Evolutionary conservation across 2,113 vertebrate species (phyloP), one percentile per base, ranked within the genome.

Genomic region (Caretta caretta): DNA sequence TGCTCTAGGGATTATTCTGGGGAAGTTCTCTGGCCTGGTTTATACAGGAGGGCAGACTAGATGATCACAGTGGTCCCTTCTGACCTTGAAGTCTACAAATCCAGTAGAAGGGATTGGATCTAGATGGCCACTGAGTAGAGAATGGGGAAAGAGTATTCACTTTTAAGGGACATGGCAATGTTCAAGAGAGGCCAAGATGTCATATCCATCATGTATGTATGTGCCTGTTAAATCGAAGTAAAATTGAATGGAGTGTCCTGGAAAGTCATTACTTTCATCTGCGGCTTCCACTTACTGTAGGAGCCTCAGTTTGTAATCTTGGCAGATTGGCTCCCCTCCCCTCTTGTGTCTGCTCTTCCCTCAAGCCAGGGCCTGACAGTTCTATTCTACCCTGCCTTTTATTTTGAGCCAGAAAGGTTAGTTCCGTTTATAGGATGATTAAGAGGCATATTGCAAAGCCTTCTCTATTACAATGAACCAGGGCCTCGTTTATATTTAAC

Each of bases 401-500:
- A 8, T 89, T 82, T 88, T 42, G 51, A 13, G 5, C 80, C 87
- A 0, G 0, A 49, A 31, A 69, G 25, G 35, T 78, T 76, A 5
- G 85, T 89, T 89, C 38, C 24, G 72, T 46, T 76, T 38, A 78
- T 78, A 78, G 75, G 75, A 48, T 78, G 75, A 78, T 78, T 48
- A 78, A 78, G 38, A 25, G 25, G 13, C 24, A 78, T 42, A 42
- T 78, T 48, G 75, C 24, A 93, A 94, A 38, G 53, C 4, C 1
- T 86, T 27, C 53, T 92, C 88, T 80, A 49, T 95, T 89, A 86
- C 22, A 4, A 0, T 27, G 12, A 10, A 90, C 25, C 16, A 57
- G 7, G 3, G 84, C 49, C 88, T 84, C 22, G 6, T 87, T 96
- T 92, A 27, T 69, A 13, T 80, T 96, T 90, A 91, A 80, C 87